Evolutionary conservation across 2,888 invertebrate species (phyloP), one percentile per base, ranked within the genome.

Genomic region (Erebia epiphron): DNA sequence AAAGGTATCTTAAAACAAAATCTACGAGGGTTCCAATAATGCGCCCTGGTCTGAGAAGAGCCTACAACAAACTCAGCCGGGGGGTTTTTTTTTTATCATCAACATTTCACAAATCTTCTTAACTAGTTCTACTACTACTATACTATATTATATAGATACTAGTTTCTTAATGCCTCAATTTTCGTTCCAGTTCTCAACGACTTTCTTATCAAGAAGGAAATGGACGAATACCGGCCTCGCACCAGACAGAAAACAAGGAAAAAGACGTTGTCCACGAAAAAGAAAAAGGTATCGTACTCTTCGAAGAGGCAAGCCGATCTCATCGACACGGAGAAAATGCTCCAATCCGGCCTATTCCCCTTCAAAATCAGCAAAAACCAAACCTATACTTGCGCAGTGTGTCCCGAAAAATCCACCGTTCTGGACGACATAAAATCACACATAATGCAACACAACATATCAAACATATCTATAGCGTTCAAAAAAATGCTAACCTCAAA

Each of bases 281-380:
- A 85, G 80, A 76, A 81, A 77, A 75, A 80, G 50, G 49, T 79
- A 1, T 81, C 83, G 14, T 82, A 82, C 14, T 73, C 83, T 0
- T 63, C 82, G 0, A 86, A 86, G 18, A 85, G 85, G 9, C 73
- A 76, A 0, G 75, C 77, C 1, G 86, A 90, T 3, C 69, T 85
- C 0, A 70, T 73, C 0, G 91, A 91, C 18, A 88, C 87, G 0
- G 88, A 90, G 13, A 70, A 78, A 0, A 85, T 93, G 86, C 57
- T 93, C 0, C 74, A 80, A 50, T 74, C 78, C 0, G 93, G 93
- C 0, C 75, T 92, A 0, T 92, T 93, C 73, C 93, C 92, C 0
- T 93, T 93, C 74, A 92, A 89, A 79, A 88, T 91, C 2, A 77
- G 82, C 1, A 89, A 87, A 68, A 87, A 88, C 66, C 75, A 82